Percentiles rank a stretch among this genome's conserved stretches.
Conservation (phyloP, 2,113 vertebrate genomes). For the Syngnathus scovelli region DNA sequence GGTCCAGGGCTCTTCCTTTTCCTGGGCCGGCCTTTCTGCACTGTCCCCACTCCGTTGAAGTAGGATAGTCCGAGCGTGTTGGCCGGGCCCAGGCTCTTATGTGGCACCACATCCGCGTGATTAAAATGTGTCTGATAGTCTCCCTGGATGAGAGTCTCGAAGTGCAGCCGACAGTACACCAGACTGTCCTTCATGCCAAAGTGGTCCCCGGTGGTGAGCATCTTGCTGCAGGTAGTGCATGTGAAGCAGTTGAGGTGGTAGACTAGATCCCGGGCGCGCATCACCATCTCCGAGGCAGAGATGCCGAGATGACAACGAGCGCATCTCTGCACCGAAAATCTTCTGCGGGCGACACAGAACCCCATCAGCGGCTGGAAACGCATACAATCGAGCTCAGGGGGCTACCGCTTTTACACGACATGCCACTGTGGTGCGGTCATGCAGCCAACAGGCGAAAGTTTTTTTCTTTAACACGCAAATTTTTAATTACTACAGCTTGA, state of each 20-base stretch:
- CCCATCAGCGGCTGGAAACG: conserved; percentile 36
- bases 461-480: neutral
- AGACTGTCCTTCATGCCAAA: conserved; percentile 99
- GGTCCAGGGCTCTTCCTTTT: conserved; percentile 95
- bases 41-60: conserved; percentile 95
- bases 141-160: conserved; percentile 96
- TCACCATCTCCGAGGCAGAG: conserved; percentile 99
- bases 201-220: conserved; percentile 97
- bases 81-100: conserved; percentile 85
- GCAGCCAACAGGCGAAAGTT: neutral
- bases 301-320: conserved; percentile 97
- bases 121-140: conserved; percentile 94
- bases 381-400: neutral
- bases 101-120: conserved; percentile 85
- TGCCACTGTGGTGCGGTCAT: neutral
- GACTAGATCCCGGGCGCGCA: conserved; percentile 95
- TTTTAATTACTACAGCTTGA: no score
- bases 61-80: conserved; percentile 92
- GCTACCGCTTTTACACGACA: neutral
- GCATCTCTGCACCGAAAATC: conserved; percentile 98
- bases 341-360: conserved; percentile 76
- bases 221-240: conserved; percentile 97
- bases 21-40: conserved; percentile 94
- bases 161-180: conserved; percentile 98
- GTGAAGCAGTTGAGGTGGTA: conserved; percentile 99